Evolutionary conservation across 2,113 vertebrate genomes (phyloP), one percentile per base, ranked within the genome.

Genomic region (Hippocampus abdominalis): DNA sequence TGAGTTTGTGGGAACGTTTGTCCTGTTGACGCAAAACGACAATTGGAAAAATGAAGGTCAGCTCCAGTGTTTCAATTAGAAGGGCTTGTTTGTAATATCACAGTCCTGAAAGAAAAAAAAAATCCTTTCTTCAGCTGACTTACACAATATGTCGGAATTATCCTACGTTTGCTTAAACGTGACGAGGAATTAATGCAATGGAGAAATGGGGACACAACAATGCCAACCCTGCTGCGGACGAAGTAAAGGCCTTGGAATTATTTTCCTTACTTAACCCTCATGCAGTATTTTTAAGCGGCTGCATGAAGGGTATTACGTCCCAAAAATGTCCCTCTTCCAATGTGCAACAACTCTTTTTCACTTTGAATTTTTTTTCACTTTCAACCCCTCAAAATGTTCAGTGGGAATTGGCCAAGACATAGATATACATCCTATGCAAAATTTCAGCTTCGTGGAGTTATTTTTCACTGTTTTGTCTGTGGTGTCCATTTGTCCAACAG

Each of bases 241-340:
- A 36, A 36, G 32, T 80, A 83, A 88, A 74, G 80, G 74, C 75
- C 72, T 78, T 72, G 77, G 78, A 88, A 83, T 69, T 75, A 81
- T 83, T 87, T 81, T 64, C 75, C 72, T 79, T 75, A 83, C 84
- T 87, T 80, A n/a, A n/a, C n/a, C n/a, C n/a, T n/a, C n/a, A n/a
- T n/a, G n/a, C n/a, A n/a, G n/a, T n/a, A n/a, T n/a, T n/a, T n/a
- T n/a, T n/a, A n/a, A n/a, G n/a, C n/a, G n/a, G n/a, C n/a, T n/a
- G n/a, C n/a, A n/a, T n/a, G n/a, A n/a, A n/a, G n/a, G n/a, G n/a
- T n/a, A n/a, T n/a, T n/a, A n/a, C n/a, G n/a, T n/a, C n/a, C n/a
- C n/a, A n/a, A n/a, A n/a, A n/a, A n/a, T n/a, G n/a, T n/a, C n/a
- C n/a, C n/a, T n/a, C n/a, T n/a, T n/a, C n/a, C n/a, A n/a, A n/a